Percentiles rank a stretch among this genome's conserved stretches.
These are phyloP conservation scores for Drosophila serrata DNA, from an alignment of 1,140 invertebrate species.

Conservation along the genomic window DNA sequence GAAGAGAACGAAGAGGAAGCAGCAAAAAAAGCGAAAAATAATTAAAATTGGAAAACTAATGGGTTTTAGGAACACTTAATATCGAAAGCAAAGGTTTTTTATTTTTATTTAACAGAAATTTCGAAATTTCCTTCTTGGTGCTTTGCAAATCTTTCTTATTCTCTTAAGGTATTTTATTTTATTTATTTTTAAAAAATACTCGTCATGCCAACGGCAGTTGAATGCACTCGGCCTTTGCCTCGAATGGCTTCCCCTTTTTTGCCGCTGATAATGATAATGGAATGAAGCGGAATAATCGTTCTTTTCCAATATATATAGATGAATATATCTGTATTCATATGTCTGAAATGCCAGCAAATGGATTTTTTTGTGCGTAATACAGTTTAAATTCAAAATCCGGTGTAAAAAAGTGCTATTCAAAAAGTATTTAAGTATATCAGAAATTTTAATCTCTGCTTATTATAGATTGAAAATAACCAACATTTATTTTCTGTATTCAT, in stretches of 20 bases:
- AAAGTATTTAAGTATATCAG: background rate
- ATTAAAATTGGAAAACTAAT: slow-evolving; percentile 39
- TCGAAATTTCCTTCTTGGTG: background rate
- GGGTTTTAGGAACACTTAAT: background rate
- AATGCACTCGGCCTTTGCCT: slow-evolving; percentile 64
- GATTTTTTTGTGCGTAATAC: slow-evolving; percentile 1
- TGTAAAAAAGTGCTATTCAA: background rate
- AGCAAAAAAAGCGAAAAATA: slow-evolving; percentile 24
- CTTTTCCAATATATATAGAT: slow-evolving; percentile 8
- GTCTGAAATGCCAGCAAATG: background rate
- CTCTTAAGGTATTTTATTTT: background rate
- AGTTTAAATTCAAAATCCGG: slow-evolving; percentile 13
- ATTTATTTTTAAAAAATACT: slow-evolving; percentile 30
- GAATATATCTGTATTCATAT: background rate
- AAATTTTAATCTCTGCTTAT: background rate
- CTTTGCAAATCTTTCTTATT: background rate
- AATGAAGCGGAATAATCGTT: slow-evolving; percentile 12
- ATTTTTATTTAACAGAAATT: background rate
- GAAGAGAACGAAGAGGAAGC: slow-evolving; percentile 26
- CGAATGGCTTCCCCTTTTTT: slow-evolving; percentile 14
- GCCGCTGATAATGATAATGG: slow-evolving; percentile 58
- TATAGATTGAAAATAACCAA: background rate
- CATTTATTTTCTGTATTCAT: background rate
- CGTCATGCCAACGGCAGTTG: slow-evolving; percentile 66
- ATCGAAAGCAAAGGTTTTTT: background rate